A percentile compares a stretch with the other conserved stretches of the same genome.
Conservation (phyloP, 2,113 vertebrate genomes). For the Pristiophorus japonicus region DNA sequence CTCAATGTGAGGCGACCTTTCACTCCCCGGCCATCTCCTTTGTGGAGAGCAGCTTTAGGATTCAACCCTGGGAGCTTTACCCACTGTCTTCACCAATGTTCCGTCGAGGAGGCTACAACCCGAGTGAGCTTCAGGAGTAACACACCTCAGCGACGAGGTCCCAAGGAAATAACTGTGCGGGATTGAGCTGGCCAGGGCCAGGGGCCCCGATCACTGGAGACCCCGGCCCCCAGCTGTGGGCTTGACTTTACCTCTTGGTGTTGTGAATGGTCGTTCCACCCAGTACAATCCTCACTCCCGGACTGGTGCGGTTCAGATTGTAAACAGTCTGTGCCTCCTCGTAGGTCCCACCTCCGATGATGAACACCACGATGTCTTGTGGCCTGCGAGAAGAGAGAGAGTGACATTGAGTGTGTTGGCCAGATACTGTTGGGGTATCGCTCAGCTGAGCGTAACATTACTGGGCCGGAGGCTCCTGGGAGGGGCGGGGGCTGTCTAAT, state of each 20-base stretch:
- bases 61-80: background rate
- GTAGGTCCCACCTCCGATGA: conserved; percentile 88
- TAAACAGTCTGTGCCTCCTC: conserved; percentile 84
- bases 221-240: background rate
- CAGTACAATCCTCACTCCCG: conserved; percentile 80
- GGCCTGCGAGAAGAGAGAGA: conserved; percentile 58
- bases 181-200: background rate
- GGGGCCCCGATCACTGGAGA: accelerated
- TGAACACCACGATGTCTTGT: conserved; percentile 84
- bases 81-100: background rate
- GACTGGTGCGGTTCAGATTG: conserved; percentile 80
- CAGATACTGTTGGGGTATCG: background rate
- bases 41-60: background rate
- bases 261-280: conserved; percentile 87
- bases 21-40: no score
- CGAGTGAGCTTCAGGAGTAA: background rate
- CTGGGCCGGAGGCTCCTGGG: no score
- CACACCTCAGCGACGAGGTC: background rate
- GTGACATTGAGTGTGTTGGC: background rate
- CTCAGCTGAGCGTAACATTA: background rate
- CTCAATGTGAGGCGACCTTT: background rate
- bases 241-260: conserved; percentile 70
- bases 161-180: background rate
- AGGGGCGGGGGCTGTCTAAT: no score
- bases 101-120: background rate